Base-by-base conservation (phyloP, 2,888 invertebrate genomes). In the Petrophora chlorosata region DNA sequence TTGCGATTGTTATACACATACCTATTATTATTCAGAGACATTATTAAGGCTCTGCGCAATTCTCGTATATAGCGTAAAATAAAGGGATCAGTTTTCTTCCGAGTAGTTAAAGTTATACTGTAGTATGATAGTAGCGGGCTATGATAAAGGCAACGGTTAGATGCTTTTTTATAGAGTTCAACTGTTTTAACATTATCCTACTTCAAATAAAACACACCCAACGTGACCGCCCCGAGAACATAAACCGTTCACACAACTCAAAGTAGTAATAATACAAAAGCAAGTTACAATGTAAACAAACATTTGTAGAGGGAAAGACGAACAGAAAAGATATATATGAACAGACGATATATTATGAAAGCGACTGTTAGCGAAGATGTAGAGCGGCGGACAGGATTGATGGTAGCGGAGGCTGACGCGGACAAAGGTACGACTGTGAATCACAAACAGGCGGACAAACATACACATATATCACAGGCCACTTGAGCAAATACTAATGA, bases 351-450 rank as follows among this genome's bases (percentile, higher is more conserved):
- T 42, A 38, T n/a, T n/a, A 30, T 25, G 42, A 32, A 42, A 38
- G 33, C 28, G 8, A 64, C 64, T 59, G 60, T 59, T 63, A 59
- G 57, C 53, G 59, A 64, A 64, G 71, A 70, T 49, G 23, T 42
- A 49, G 38, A 38, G 43, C 32, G 16, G 33, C 32, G 32, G 41
- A 42, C 42, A 43, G 38, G 43, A 61, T 46, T 40, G 65, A 70
- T 75, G 67, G 63, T 66, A 60, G 63, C 58, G 58, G 63, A 53
- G 52, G 34, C 55, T 63, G 62, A 61, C 68, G 62, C 59, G 62
- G 61, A 70, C 43, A 36, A 65, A 69, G 62, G 61, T 62, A 65
- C 58, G 61, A 60, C 50, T 64, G 64, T 61, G 62, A 65, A 63
- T 65, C 65, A 69, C 63, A 58, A 60, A 66, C 65, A 59, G 53